Evolutionary conservation across 2,797 vertebrate species (phyloP).

Genomic region (Etheostoma nigrum): DNA sequence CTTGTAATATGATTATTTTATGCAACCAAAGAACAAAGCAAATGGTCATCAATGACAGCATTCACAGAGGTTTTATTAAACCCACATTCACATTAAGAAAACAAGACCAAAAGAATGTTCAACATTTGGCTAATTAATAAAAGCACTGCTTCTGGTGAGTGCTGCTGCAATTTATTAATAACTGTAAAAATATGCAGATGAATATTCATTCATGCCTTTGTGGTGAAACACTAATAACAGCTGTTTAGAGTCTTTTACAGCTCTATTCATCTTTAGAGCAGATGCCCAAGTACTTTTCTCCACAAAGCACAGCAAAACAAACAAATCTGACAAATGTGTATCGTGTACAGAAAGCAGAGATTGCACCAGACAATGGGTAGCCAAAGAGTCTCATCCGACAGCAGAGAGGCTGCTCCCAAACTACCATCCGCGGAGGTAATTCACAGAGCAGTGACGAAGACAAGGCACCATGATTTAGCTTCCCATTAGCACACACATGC

Average conservation of each 20-base stretch:
- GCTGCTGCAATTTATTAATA: conserved; percentile 67
- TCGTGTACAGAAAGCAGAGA: conserved; percentile 34
- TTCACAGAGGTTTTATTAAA: conserved; percentile 26
- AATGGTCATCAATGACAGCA: conserved; percentile 27
- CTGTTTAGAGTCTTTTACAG: conserved; percentile 44
- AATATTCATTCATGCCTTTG: conserved; percentile 64
- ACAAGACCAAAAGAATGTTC: conserved; percentile 44
- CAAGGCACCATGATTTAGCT: conserved; percentile 60
- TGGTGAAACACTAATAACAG: conserved; percentile 60
- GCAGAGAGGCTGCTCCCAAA: conserved; percentile 31
- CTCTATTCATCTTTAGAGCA: conserved; percentile 43
- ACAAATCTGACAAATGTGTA: conserved; percentile 30
- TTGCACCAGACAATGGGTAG: conserved; percentile 32
- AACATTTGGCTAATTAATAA: conserved; percentile 53
- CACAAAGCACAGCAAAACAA: conserved; percentile 33
- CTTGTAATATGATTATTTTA: conserved; percentile 6
- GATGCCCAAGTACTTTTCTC: conserved; percentile 34
- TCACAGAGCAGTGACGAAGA: conserved; percentile 60
- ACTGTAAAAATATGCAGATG: conserved; percentile 65
- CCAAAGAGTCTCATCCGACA: conserved; percentile 36
- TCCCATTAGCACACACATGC: conserved; percentile 55
- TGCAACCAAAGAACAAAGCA: conserved; percentile 20
- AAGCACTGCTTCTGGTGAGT: conserved; percentile 33
- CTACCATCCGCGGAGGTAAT: conserved; percentile 42
- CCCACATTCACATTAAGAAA: conserved; percentile 25